Percentiles rank a stretch among this genome's conserved stretches.
These are phyloP conservation scores for Carassius auratus DNA, from an alignment of 2,113 vertebrate species.

Conservation along the genomic window DNA sequence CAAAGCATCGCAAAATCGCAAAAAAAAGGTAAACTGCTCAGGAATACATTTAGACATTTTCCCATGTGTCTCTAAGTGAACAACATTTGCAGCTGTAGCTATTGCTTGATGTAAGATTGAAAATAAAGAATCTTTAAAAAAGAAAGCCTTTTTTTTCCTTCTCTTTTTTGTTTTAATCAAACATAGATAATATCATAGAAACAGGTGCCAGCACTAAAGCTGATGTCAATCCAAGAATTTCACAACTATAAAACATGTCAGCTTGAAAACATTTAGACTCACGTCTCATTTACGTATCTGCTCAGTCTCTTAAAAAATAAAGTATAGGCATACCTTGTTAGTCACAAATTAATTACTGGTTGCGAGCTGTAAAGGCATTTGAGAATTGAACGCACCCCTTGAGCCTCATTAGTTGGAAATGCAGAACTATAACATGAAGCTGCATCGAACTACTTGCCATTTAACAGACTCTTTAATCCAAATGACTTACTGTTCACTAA, in stretches of 20 bases:
- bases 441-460: background rate
- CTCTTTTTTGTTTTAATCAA: too few species aligned
- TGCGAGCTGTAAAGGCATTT: background rate
- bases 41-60: background rate
- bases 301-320: background rate
- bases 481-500: slow-evolving; percentile 13
- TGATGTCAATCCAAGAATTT: background rate
- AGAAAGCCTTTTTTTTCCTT: too few species aligned
- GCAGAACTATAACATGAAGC: background rate
- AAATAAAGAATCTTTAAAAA: background rate
- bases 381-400: background rate
- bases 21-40: background rate
- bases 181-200: too few species aligned
- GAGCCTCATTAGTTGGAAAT: slow-evolving; percentile 19
- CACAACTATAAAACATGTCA: background rate
- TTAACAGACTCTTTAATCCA: background rate
- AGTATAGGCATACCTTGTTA: slow-evolving; percentile 4
- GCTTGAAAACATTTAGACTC: background rate
- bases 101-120: background rate
- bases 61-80: background rate
- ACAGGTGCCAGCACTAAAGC: too few species aligned
- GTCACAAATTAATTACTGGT: background rate
- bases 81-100: background rate
- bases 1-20: background rate
- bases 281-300: background rate